These are phyloP conservation scores for Acropora yongei DNA, from an alignment of 64 coral and sea anemone species.

Conservation along the genomic window DNA sequence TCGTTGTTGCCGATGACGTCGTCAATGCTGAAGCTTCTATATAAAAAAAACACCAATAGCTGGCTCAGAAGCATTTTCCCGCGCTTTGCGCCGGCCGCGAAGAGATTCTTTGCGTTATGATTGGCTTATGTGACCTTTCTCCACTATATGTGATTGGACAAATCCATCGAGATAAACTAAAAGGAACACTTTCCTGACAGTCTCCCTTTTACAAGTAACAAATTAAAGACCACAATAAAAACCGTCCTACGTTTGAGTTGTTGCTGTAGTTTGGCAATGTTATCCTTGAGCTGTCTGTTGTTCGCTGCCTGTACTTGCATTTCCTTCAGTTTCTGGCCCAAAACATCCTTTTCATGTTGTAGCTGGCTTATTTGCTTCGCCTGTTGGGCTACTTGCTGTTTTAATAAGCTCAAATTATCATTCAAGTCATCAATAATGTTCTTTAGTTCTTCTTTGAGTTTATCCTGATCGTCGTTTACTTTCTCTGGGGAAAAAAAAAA, in stretches of 20 bases:
- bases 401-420: constrained; percentile 76
- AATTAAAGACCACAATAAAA: background rate
- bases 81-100: too few relatives aligned
- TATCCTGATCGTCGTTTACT: constrained; percentile 47
- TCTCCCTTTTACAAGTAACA: background rate
- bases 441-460: constrained; percentile 86
- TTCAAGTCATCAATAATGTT: constrained; percentile 82
- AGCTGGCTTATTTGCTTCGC: constrained; percentile 69
- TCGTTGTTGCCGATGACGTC: too few relatives aligned
- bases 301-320: constrained; percentile 64
- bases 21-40: too few relatives aligned
- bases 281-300: constrained; percentile 67
- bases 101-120: too few relatives aligned
- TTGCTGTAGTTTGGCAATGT: constrained; percentile 72
- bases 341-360: constrained; percentile 75
- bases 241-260: constrained; percentile 69
- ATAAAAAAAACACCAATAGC: too few relatives aligned
- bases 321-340: constrained; percentile 62
- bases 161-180: too few relatives aligned
- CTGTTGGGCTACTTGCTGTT: constrained; percentile 68
- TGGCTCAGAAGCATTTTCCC: too few relatives aligned
- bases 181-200: too few relatives aligned
- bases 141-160: too few relatives aligned
- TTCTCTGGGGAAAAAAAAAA: constrained; percentile 21
- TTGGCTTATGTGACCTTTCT: too few relatives aligned